phyloP scores from a whole-genome alignment of 1,140 invertebrate genomes.

The Ridgeia piscesae region DNA sequence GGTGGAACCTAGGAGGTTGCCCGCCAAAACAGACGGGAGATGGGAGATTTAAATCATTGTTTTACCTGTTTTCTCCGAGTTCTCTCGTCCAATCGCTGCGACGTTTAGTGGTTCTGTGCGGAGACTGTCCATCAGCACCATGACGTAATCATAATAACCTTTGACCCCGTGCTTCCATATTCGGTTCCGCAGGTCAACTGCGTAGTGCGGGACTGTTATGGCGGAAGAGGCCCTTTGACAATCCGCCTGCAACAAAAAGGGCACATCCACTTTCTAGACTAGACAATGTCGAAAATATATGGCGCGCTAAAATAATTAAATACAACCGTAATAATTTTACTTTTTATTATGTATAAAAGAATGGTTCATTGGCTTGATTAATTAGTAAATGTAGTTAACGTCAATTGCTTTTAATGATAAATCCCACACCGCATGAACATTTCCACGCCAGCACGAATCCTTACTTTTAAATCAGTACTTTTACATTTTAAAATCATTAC shows the following conservation, averaged over 20 bases:
- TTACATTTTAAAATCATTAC: neutral
- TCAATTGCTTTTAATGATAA: neutral
- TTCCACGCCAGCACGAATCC: neutral
- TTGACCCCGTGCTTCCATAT: neutral
- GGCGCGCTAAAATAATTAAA: neutral
- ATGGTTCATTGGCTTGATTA: no score
- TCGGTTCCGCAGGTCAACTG: neutral
- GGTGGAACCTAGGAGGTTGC: no score
- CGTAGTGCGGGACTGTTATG: slow-evolving; percentile 3
- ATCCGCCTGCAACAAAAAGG: neutral
- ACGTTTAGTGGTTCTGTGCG: neutral
- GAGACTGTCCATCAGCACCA: neutral
- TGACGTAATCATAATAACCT: neutral
- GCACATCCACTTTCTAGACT: neutral
- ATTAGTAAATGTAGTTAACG: neutral
- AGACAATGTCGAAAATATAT: neutral
- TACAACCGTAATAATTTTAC: neutral
- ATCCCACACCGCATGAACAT: neutral
- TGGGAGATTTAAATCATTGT: no score
- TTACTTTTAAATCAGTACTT: neutral
- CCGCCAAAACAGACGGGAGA: no score
- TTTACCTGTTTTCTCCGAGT: neutral
- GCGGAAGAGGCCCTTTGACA: neutral
- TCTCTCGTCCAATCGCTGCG: neutral
- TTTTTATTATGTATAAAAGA: no score